These are phyloP conservation scores for Caerostris extrusa DNA, from an alignment of 1,140 invertebrate genomes.

Conservation along the genomic window DNA sequence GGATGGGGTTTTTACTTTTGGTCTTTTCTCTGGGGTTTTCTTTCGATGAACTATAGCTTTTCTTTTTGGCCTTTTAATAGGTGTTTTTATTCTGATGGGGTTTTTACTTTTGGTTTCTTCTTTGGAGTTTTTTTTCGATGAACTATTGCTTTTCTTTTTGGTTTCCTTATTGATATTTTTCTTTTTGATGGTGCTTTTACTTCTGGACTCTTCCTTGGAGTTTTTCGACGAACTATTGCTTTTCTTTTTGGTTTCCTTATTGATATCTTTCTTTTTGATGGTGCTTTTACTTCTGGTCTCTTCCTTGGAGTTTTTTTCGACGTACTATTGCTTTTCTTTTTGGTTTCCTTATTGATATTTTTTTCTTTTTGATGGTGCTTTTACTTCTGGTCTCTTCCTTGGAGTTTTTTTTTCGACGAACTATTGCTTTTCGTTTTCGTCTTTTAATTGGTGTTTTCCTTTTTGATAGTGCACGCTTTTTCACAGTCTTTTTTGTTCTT, in stretches of 20 bases:
- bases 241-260: neutral
- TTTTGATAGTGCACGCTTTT: neutral
- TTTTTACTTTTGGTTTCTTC: neutral
- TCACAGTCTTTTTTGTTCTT: no score
- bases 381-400: neutral
- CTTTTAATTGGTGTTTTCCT: neutral
- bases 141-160: neutral
- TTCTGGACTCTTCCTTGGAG: neutral
- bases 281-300: neutral
- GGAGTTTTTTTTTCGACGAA: neutral
- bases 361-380: neutral
- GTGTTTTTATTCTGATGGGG: neutral
- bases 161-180: neutral
- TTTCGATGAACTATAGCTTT: neutral
- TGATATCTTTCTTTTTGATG: neutral
- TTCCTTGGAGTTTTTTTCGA: neutral
- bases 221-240: neutral
- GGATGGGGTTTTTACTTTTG: neutral
- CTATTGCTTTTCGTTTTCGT: no score
- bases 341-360: neutral
- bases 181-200: neutral
- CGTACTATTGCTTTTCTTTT: neutral
- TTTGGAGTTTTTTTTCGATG: neutral
- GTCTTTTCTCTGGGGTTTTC: neutral
- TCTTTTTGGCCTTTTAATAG: neutral